Conservation (phyloP, 2,888 invertebrate species). For the Fragum sueziense region DNA sequence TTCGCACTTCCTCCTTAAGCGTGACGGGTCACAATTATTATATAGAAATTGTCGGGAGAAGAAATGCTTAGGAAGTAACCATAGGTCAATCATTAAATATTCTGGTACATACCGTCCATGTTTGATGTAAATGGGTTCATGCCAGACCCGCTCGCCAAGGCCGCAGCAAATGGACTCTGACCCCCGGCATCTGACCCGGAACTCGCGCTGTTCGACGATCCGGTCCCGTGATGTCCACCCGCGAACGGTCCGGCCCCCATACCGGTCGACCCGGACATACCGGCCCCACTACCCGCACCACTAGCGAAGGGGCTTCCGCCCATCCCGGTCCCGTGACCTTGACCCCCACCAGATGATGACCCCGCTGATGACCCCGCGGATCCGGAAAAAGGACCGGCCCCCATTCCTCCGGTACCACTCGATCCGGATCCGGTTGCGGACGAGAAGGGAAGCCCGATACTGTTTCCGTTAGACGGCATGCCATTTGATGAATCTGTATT, state of each 20-base stretch:
- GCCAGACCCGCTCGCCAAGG: conserved; percentile 6
- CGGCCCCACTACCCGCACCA: background rate
- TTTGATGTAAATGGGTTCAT: conserved; percentile 25
- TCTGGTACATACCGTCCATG: conserved; percentile 3
- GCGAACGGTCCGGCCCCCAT: conserved; percentile 31
- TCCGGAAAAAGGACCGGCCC: conserved; percentile 17
- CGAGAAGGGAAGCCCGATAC: conserved; percentile 18
- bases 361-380: conserved; percentile 14
- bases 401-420: background rate
- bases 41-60: too few species aligned
- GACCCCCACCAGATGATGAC: background rate
- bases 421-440: conserved; percentile 13
- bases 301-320: conserved; percentile 11
- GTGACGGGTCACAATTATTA: too few species aligned
- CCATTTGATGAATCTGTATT: conserved; percentile 3
- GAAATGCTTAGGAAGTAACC: too few species aligned
- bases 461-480: background rate
- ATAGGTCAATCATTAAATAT: too few species aligned
- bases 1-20: too few species aligned
- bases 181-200: background rate
- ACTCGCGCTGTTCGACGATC: background rate
- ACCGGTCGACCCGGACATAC: background rate
- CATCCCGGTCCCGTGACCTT: background rate
- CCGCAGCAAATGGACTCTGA: conserved; percentile 18
- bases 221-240: background rate